These are phyloP conservation scores for Meghimatium bilineatum DNA, from an alignment of 2,888 invertebrate genomes.

Conservation along the genomic window DNA sequence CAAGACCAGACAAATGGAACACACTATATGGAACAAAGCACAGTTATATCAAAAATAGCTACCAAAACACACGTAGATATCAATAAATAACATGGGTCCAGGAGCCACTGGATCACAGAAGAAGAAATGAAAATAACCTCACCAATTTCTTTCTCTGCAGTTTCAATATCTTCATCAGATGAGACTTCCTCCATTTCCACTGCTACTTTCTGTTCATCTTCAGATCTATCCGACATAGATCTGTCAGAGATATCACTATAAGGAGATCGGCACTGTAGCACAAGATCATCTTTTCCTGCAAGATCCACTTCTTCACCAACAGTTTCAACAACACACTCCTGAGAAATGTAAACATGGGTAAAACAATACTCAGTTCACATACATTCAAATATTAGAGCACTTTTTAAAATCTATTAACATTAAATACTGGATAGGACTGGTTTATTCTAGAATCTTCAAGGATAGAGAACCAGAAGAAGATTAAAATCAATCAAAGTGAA, in stretches of 20 bases:
- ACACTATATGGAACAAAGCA: no score
- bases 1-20: no score
- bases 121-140: background rate
- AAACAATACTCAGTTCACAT: constrained; percentile 23
- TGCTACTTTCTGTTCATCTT: constrained; percentile 25
- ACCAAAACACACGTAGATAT: no score
- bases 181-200: constrained; percentile 42
- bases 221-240: constrained; percentile 51
- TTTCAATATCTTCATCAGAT: constrained; percentile 42
- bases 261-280: constrained; percentile 52
- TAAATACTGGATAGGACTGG: no score
- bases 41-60: no score
- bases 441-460: no score
- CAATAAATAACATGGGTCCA: no score
- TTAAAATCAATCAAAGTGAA: no score
- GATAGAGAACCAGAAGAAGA: no score
- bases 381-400: background rate
- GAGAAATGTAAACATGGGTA: background rate
- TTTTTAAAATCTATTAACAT: background rate
- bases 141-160: constrained; percentile 18
- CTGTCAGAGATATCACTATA: constrained; percentile 62
- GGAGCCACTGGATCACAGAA: background rate
- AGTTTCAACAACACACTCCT: constrained; percentile 50
- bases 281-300: constrained; percentile 23
- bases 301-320: constrained; percentile 39